Evolutionary conservation across 2,113 vertebrate genomes (phyloP).

Genomic region (Hippoglossus stenolepis): DNA sequence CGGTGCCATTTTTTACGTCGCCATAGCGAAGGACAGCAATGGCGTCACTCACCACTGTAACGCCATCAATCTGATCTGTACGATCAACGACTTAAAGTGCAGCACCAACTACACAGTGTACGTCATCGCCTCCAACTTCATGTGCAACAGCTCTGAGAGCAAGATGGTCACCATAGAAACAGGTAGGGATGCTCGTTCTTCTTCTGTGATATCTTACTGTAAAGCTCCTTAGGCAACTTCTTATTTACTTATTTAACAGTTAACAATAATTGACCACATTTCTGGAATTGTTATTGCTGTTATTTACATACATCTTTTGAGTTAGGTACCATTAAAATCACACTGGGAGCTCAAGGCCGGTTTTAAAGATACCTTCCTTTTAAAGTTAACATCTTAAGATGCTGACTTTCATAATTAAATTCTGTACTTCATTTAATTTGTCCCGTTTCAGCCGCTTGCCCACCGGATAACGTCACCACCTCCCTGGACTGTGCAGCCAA

Average conservation of each 20-base stretch:
- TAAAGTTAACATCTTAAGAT: background rate
- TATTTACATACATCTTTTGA: no score
- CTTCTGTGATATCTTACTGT: background rate
- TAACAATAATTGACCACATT: no score
- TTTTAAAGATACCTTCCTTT: background rate
- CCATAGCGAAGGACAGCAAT: constrained; percentile 49
- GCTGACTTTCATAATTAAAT: background rate
- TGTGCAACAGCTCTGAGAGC: constrained; percentile 83
- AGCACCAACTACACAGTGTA: constrained; percentile 72
- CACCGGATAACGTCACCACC: constrained; percentile 63
- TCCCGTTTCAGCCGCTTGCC: constrained; percentile 73
- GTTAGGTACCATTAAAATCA: no score
- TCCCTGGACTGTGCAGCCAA: constrained; percentile 76
- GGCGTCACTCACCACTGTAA: constrained; percentile 70
- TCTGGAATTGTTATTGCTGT: no score
- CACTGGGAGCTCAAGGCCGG: no score
- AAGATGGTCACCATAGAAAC: constrained; percentile 68
- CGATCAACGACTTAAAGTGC: constrained; percentile 75
- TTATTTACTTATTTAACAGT: background rate
- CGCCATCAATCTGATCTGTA: constrained; percentile 55
- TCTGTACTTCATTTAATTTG: background rate
- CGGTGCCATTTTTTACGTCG: constrained; percentile 73
- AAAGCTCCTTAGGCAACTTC: background rate
- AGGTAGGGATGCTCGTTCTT: constrained; percentile 65
- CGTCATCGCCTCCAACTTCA: constrained; percentile 74